phyloP scores from a whole-genome alignment of 1,140 invertebrate genomes.

The Drosophila neocordata region DNA sequence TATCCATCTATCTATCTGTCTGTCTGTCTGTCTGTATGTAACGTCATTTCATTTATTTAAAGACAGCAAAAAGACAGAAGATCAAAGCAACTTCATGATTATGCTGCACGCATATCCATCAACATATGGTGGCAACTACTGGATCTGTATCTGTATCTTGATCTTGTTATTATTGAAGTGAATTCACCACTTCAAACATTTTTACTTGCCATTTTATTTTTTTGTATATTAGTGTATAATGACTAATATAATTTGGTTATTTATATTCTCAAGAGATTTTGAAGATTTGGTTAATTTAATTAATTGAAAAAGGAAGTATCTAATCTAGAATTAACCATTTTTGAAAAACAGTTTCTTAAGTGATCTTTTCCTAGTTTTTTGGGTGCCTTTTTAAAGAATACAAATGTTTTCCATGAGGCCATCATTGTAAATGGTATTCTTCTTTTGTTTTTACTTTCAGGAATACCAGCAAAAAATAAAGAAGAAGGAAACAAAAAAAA shows the following conservation, averaged over 20 bases:
- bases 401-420: not conserved
- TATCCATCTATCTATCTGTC: conserved; percentile 29
- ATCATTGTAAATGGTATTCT: not conserved
- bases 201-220: too few species aligned
- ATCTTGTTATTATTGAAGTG: not conserved
- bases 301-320: too few species aligned
- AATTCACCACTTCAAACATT: too few species aligned
- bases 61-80: conserved; percentile 59
- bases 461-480: conserved; percentile 30
- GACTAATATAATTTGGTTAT: too few species aligned
- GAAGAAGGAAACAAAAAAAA: conserved; percentile 17
- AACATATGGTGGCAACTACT: conserved; percentile 58
- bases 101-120: conserved; percentile 75
- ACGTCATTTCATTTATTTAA: conserved; percentile 69
- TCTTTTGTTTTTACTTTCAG: conserved; percentile 41
- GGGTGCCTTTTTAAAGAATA: not conserved
- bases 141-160: conserved; percentile 10
- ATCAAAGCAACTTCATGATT: conserved; percentile 71
- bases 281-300: too few species aligned
- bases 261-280: too few species aligned
- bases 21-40: conserved; percentile 46
- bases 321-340: too few species aligned
- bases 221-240: too few species aligned
- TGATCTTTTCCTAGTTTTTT: not conserved
- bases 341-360: too few species aligned